Evolutionary conservation across 1,140 invertebrate genomes (phyloP).

Genomic region (Drosophila subpulchrella): DNA sequence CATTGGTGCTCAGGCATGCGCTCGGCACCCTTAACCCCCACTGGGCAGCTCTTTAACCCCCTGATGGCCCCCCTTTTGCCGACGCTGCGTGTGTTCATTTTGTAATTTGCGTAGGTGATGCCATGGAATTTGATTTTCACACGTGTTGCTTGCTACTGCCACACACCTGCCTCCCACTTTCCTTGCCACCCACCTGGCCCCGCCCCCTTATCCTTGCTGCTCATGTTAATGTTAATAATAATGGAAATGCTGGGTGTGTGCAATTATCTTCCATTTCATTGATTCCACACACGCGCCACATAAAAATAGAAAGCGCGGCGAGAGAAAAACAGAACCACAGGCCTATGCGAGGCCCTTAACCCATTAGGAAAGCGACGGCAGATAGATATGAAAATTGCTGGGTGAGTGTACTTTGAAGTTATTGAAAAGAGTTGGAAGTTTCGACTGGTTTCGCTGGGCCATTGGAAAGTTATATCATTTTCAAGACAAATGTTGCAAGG

Average conservation of each 20-base stretch:
- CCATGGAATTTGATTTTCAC: conserved; percentile 84
- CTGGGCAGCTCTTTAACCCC: not conserved
- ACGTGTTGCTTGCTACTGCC: conserved; percentile 65
- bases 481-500: not conserved
- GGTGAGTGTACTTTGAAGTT: conserved; percentile 3
- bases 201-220: conserved; percentile 54
- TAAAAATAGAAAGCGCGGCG: conserved; percentile 70
- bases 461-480: not conserved
- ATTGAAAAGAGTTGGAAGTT: not conserved
- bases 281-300: conserved; percentile 71
- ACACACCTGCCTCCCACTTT: conserved; percentile 19
- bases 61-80: not conserved
- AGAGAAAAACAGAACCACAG: conserved; percentile 40
- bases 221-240: conserved; percentile 77
- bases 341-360: conserved; percentile 45
- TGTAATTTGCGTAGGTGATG: conserved; percentile 83
- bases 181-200: not conserved
- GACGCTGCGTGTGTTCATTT: conserved; percentile 76
- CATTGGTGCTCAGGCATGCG: conserved; percentile 54
- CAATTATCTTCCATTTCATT: conserved; percentile 78
- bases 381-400: conserved; percentile 20
- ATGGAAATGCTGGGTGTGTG: conserved; percentile 73
- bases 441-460: no score
- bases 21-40: conserved; percentile 24
- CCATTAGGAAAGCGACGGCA: conserved; percentile 34